phyloP scores from a whole-genome alignment of 53 echinoderm and acorn worm genomes.

The Hippasteria phrygiana region DNA sequence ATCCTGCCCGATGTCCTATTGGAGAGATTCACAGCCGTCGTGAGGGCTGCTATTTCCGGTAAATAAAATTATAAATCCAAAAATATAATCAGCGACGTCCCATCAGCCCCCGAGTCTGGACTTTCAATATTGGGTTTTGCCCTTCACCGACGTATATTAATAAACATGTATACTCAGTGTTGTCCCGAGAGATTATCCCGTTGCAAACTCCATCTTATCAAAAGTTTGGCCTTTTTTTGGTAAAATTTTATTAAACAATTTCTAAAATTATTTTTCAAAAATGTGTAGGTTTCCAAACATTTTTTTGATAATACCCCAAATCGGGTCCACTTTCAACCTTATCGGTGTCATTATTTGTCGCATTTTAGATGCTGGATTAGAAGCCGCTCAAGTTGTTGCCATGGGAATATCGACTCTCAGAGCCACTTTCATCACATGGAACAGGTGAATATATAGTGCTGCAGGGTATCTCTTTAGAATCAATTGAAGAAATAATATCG shows the following conservation, averaged over 20 bases:
- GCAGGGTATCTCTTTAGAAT: neutral
- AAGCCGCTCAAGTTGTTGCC: slow-evolving; percentile 67
- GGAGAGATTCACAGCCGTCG: slow-evolving; percentile 81
- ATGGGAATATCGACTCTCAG: slow-evolving; percentile 88
- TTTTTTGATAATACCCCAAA: too few relatives aligned
- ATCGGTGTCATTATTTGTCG: neutral
- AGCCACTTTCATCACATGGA: slow-evolving; percentile 91
- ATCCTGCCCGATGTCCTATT: slow-evolving; percentile 83
- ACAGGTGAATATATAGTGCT: slow-evolving; percentile 69
- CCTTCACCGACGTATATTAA: too few relatives aligned
- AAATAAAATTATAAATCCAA: too few relatives aligned
- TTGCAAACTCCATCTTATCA: too few relatives aligned
- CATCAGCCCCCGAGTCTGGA: too few relatives aligned
- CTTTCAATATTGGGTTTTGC: neutral
- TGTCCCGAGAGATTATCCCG: too few relatives aligned
- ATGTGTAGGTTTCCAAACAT: too few relatives aligned
- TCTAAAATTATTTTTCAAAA: too few relatives aligned
- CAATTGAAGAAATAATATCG: neutral
- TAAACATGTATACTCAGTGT: too few relatives aligned
- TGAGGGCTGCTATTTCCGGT: slow-evolving; percentile 80
- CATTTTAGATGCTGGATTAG: slow-evolving; percentile 81
- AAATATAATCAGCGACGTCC: too few relatives aligned
- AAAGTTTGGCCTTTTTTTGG: too few relatives aligned
- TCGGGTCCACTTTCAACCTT: neutral
- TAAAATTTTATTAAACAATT: too few relatives aligned